Conservation (phyloP, 2,113 vertebrate genomes). For the Baryphthengus martii region DNA sequence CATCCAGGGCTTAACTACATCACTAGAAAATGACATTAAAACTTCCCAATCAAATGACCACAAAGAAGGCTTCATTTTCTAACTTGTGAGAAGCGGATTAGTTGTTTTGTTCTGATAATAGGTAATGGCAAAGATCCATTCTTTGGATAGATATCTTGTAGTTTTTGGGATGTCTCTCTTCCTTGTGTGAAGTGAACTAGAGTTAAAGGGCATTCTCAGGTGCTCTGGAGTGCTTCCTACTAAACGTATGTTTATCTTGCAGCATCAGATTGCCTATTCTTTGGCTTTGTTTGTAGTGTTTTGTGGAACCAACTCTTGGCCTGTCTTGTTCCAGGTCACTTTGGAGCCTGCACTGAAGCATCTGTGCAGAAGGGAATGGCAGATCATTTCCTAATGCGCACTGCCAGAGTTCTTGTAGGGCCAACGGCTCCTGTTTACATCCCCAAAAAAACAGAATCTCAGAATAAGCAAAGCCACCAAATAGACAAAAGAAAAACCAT, state of each 20-base stretch:
- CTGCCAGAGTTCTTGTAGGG: background rate
- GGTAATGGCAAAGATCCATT: background rate
- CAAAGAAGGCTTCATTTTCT: background rate
- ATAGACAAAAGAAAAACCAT: background rate
- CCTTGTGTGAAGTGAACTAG: background rate
- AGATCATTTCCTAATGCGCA: background rate
- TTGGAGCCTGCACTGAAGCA: background rate
- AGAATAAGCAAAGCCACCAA: background rate
- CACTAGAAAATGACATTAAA: background rate
- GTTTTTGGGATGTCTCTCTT: background rate
- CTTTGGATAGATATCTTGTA: background rate
- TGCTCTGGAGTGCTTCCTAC: background rate
- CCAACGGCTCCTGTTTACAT: background rate
- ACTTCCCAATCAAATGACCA: background rate
- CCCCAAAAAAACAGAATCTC: background rate
- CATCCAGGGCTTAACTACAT: background rate
- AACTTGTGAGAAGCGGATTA: background rate
- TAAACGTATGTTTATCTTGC: background rate
- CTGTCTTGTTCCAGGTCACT: background rate
- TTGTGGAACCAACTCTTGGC: background rate
- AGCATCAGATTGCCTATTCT: background rate
- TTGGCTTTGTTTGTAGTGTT: background rate
- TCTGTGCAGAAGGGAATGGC: background rate
- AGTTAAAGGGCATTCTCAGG: background rate
- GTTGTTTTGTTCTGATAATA: background rate